Evolutionary conservation across 2,888 invertebrate species (phyloP).

Genomic region (Eristalis intricaria): DNA sequence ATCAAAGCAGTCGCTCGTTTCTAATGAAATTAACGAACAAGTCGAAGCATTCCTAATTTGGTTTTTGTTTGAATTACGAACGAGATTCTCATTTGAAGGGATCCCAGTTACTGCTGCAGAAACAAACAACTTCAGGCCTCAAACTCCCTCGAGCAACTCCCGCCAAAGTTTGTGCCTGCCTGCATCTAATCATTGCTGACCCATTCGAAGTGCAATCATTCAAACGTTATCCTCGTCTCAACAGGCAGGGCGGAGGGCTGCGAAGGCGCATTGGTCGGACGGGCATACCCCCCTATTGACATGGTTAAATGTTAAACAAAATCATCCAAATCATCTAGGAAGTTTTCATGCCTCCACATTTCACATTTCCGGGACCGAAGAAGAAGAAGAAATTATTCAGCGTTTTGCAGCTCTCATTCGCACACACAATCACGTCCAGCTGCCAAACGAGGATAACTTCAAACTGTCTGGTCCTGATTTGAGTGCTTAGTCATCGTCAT

Average conservation of each 20-base stretch:
- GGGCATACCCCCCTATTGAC: slow-evolving; percentile 21
- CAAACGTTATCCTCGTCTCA: background rate
- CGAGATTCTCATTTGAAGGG: background rate
- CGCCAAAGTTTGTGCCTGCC: background rate
- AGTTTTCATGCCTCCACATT: background rate
- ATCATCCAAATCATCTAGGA: background rate
- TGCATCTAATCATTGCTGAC: slow-evolving; percentile 20
- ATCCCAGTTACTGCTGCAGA: slow-evolving; percentile 1
- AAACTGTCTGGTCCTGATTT: slow-evolving; percentile 41
- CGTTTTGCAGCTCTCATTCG: slow-evolving; percentile 9
- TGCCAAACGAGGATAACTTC: slow-evolving; percentile 34
- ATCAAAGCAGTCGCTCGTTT: slow-evolving; percentile 39
- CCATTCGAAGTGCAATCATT: slow-evolving; percentile 22
- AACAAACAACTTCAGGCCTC: background rate
- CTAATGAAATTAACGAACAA: slow-evolving; percentile 55
- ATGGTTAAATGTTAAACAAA: slow-evolving; percentile 26
- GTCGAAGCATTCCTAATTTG: slow-evolving; percentile 44
- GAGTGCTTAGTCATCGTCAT: slow-evolving; percentile 31
- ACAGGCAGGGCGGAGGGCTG: background rate
- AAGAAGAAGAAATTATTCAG: background rate
- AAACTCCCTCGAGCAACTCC: background rate
- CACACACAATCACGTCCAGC: slow-evolving; percentile 33
- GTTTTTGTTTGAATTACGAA: slow-evolving; percentile 18
- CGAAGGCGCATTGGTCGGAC: background rate
- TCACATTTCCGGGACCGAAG: background rate